phyloP scores from a whole-genome alignment of 2,888 invertebrate species.

The Bedellia somnulentella region DNA sequence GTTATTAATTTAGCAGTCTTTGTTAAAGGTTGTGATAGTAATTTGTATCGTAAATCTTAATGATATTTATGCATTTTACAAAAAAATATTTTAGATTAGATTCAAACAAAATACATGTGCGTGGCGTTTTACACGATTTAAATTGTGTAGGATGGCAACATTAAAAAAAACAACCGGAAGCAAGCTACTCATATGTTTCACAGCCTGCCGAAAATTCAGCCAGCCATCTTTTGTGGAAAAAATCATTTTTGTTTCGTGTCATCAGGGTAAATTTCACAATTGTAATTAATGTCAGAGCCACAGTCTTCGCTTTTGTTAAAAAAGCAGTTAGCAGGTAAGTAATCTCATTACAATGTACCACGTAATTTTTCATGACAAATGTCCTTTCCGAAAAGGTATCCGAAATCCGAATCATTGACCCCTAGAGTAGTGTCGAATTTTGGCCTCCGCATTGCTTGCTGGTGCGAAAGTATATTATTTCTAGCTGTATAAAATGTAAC shows the following conservation, averaged over 20 bases:
- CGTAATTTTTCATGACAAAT: too few species aligned
- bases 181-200: conserved; percentile 56
- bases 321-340: conserved; percentile 94
- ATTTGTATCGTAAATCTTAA: too few species aligned
- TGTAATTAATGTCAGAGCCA: conserved; percentile 92
- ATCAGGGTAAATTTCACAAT: conserved; percentile 75
- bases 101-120: too few species aligned
- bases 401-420: conserved; percentile 56
- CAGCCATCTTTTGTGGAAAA: conserved; percentile 75
- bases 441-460: conserved; percentile 16
- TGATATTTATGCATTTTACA: too few species aligned
- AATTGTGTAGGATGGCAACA: too few species aligned
- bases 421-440: conserved; percentile 52
- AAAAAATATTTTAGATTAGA: too few species aligned
- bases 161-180: conserved; percentile 27
- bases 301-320: conserved; percentile 93
- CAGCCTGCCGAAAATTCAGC: conserved; percentile 58
- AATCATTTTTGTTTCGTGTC: conserved; percentile 73
- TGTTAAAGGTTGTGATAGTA: too few species aligned
- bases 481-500: too few species aligned
- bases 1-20: too few species aligned
- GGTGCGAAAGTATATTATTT: conserved; percentile 12
- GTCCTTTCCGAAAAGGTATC: too few species aligned
- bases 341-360: not conserved
- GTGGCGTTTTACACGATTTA: too few species aligned